phyloP scores from a whole-genome alignment of 37 sponge, comb jelly and placozoan species.

The Beroe forskalii region DNA sequence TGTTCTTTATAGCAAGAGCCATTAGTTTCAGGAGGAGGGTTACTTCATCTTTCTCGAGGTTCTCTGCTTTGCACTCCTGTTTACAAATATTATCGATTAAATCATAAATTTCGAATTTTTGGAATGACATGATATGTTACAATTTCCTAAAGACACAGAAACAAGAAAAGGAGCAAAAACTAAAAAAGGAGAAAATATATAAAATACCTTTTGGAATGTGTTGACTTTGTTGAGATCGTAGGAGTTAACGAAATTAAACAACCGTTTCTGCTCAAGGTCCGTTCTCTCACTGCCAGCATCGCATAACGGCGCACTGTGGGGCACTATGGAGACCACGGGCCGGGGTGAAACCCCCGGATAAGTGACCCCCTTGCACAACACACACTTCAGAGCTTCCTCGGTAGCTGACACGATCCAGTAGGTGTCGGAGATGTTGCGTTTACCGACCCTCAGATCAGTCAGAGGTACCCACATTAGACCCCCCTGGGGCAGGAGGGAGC shows the following conservation, averaged over 20 bases:
- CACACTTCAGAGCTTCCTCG: slow-evolving; percentile 7
- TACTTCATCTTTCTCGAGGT: slow-evolving; percentile 28
- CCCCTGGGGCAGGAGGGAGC: slow-evolving; percentile 20
- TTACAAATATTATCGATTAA: neutral
- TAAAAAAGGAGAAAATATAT: neutral
- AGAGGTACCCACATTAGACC: slow-evolving; percentile 42
- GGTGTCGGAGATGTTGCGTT: slow-evolving; percentile 47
- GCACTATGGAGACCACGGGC: slow-evolving; percentile 7
- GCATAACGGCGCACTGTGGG: slow-evolving; percentile 24
- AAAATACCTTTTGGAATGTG: slow-evolving; percentile 37
- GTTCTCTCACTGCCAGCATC: slow-evolving; percentile 31
- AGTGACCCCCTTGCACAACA: slow-evolving; percentile 40
- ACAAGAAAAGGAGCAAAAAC: no score
- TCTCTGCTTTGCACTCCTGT: slow-evolving; percentile 25
- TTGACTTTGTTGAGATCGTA: slow-evolving; percentile 49
- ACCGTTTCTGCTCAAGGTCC: slow-evolving; percentile 5
- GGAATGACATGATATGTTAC: no score
- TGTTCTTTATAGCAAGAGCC: slow-evolving; percentile 45
- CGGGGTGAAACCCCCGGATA: slow-evolving; percentile 51
- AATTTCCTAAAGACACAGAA: no score
- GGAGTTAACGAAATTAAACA: slow-evolving; percentile 34
- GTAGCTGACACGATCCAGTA: slow-evolving; percentile 46
- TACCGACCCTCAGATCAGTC: neutral
- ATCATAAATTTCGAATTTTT: slow-evolving; percentile 16
- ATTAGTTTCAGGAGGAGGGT: slow-evolving; percentile 61